Base-by-base conservation (phyloP, 2,888 invertebrate genomes). In the Pollenia labialis region DNA sequence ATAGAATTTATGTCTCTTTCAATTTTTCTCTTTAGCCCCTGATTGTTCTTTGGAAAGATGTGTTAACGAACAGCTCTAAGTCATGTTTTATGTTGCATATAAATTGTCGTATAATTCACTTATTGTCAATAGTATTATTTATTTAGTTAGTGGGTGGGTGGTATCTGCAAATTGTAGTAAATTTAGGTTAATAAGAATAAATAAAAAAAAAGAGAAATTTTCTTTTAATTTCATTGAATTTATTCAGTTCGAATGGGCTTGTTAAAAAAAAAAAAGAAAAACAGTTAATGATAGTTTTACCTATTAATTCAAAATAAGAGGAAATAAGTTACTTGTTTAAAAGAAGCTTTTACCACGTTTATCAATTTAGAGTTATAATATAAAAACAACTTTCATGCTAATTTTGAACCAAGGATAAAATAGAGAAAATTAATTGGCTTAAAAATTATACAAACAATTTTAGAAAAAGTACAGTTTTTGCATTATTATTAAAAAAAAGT, bases 21-120 rank as follows among this genome's bases (percentile, higher is more conserved):
- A 71, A 52, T 11, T 66, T 60, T 60, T 44, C 32, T 32, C 32
- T 32, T 32, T 32, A 32, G 32, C 32, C 50, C 44, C 12, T 44
- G 58, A 14, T 68, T 60, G 81, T 82, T 68, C 75, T 75, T 68
- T 52, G 14, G 58, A 58, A 77, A 77, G 56, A 77, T 80, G 80
- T 81, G 76, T 81, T 80, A 86, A 80, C 82, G 69, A 74, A 80
- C 74, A 66, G 74, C 66, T 68, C 66, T 66, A 81, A 66, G 60
- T 76, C 66, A 68, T 84, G 66, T 81, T 84, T 77, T 50, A 84
- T 81, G 76, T 71, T 76, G 80, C 86, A 81, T 87, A 84, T 81
- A 84, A 84, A 81, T 81, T 81, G 68, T 81, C 68, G 81, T 77
- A 52, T 84, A 76, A 80, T 80, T 44, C 72, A 74, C 66, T 68